Conservation (phyloP, 2,113 vertebrate species). For the Orthonyx spaldingii region DNA sequence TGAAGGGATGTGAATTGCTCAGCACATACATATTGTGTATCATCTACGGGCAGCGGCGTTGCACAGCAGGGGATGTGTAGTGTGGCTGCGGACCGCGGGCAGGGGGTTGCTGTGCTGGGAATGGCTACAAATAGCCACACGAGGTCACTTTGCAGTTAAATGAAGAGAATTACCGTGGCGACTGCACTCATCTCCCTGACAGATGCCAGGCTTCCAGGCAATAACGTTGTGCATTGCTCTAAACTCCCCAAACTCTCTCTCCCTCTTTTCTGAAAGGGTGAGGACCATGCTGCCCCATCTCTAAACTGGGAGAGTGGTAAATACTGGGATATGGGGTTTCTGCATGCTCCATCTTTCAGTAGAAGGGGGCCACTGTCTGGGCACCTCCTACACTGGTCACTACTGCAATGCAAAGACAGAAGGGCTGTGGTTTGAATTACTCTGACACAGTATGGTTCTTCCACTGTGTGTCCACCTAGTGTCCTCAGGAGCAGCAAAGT, state of each 20-base stretch:
- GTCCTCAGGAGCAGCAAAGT: background rate
- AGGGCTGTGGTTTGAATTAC: background rate
- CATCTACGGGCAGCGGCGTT: accelerated
- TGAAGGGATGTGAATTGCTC: background rate
- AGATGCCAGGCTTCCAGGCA: slow-evolving; percentile 38
- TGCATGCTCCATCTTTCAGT: background rate
- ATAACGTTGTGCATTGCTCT: background rate
- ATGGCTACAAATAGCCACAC: slow-evolving; percentile 6
- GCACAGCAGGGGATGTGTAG: background rate
- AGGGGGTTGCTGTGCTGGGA: background rate
- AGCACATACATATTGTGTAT: background rate
- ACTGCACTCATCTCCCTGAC: slow-evolving; percentile 46
- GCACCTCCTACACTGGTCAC: background rate
- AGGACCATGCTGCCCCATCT: background rate
- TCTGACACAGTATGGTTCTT: background rate
- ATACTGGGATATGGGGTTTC: background rate
- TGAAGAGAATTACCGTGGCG: slow-evolving; percentile 66
- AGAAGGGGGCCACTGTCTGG: background rate
- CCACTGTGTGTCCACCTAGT: background rate
- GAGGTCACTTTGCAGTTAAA: slow-evolving; percentile 60
- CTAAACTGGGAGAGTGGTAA: background rate
- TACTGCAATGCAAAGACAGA: background rate
- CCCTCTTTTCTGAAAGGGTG: background rate
- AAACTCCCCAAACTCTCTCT: background rate
- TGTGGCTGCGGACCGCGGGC: background rate